Base-by-base conservation (phyloP, 2,888 invertebrate genomes). In the Polyommatus iphigenia region DNA sequence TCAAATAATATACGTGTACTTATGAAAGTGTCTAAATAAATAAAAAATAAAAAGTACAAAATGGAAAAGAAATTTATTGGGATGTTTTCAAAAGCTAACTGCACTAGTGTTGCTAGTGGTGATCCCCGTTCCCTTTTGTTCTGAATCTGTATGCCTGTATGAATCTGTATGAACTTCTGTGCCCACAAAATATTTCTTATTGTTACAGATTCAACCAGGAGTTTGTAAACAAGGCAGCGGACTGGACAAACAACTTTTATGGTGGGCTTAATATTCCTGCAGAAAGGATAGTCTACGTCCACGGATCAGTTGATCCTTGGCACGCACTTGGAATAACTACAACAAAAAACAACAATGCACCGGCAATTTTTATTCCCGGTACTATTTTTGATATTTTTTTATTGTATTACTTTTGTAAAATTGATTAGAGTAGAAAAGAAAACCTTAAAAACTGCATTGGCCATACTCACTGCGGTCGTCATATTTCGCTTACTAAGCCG, bases 301-400 rank as follows among this genome's bases (percentile, higher is more conserved):
- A 98, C 85, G 98, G 98, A 32, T 96, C 97, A 0, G 96, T 98
- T 76, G 98, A 99, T 92, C 98, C 98, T 0, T 98, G 98, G 98
- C 97, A 98, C 89, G 96, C 96, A 0, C 90, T 98, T 41, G 98
- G 98, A 10, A 95, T 97, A 76, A 96, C 94, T 0, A 85, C 93
- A 62, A 95, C 96, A 0, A 83, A 87, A 5, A 93, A 95, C 80
- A 88, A 92, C 73, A 84, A 90, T 75, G 95, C 96, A 2, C 97
- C 97, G 18, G 96, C 96, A 15, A 96, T 98, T 83, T 97, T 94
- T 81, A 97, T 98, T 62, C 91, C 96, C 85, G 97, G 97, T 97
- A 87, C 83, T 82, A 62, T 20, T 62, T 62, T 20, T 13, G 3
- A 24, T 62, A 20, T 20, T 62, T 20, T 20, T 62, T 24, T 2